Conservation (phyloP, 37 sponge, comb jelly and placozoan species). For the Haliclona indistincta region DNA sequence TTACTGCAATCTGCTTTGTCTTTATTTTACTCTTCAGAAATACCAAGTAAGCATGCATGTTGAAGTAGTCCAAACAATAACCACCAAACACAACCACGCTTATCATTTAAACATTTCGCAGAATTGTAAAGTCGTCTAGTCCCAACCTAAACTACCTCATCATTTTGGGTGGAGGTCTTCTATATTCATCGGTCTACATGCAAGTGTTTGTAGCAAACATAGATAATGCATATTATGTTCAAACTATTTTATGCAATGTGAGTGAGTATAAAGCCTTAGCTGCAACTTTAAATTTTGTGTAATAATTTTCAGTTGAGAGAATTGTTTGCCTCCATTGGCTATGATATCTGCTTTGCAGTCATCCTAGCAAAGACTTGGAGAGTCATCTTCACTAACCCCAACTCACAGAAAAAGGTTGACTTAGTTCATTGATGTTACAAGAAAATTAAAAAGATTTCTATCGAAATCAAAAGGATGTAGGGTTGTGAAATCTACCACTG, state of each 20-base stretch:
- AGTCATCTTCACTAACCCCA: conserved; percentile 44
- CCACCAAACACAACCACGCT: not conserved
- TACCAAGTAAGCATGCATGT: not conserved
- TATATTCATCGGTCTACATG: conserved; percentile 4
- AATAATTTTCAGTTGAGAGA: conserved; percentile 12
- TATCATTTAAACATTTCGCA: not conserved
- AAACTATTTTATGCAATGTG: conserved; percentile 16
- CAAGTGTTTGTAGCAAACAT: no score
- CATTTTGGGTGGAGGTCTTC: conserved; percentile 5
- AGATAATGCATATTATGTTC: no score
- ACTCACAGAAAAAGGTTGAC: no score
- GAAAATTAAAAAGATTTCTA: no score
- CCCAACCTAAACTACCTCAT: conserved; percentile 15
- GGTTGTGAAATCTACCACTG: no score
- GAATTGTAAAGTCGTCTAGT: conserved; percentile 17
- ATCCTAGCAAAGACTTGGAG: conserved; percentile 45
- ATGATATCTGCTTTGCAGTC: conserved; percentile 34
- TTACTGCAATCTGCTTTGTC: not conserved
- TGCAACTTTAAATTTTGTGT: not conserved
- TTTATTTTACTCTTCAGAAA: conserved; percentile 18
- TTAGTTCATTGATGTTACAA: no score
- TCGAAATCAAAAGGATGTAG: no score
- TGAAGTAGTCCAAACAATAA: no score
- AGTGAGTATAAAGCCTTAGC: not conserved
- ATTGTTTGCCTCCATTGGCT: conserved; percentile 20